Base-by-base conservation (phyloP, 2,113 vertebrate genomes). In the Platysternon megacephalum region DNA sequence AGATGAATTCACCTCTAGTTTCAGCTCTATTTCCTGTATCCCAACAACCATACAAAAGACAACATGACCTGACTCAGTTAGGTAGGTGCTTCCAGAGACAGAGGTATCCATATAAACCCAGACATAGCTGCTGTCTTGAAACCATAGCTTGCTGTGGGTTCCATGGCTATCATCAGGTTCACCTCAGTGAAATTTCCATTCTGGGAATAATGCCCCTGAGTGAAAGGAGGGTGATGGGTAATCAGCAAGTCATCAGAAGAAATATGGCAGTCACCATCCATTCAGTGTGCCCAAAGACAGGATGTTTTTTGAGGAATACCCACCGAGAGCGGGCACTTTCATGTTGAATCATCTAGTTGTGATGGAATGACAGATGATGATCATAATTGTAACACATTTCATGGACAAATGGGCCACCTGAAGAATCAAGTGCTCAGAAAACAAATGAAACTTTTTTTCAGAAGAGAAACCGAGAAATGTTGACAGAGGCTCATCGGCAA, bases 191-290 rank as follows among this genome's bases (percentile, higher is more conserved):
- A 42, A 44, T 24, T 29, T 81, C 51, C 53, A 91, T 29, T 85
- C 86, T 80, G 42, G 12, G 11, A 85, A 56, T 56, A 84, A 92
- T 14, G 7, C 55, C 61, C 22, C 35, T 8, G 81, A 44, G 42
- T 61, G 3, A 1, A 1, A 89, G 5, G 91, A 5, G 79, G 91
- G 80, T 8, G 35, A 56, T 12, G 68, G 52, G 56, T 4, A 88
- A 29, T 35, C 1, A 0, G 19, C 55, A 79, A 16, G 39, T 35
- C 82, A 51, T 4, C 68, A 35, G 51, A 1, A 0, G 55, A 1
- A 0, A 3, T 16, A 52, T 82, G 35, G 24, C 6, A 0, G 1
- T 56, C 81, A 7, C 11, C 39, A 13, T 16, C 65, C 42, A 13
- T 42, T 44, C 72, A 44, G 24, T 13, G 21, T 76, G 12, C 72